phyloP scores from a whole-genome alignment of 2,888 invertebrate genomes.

The Pseudolycoriella hygida region DNA sequence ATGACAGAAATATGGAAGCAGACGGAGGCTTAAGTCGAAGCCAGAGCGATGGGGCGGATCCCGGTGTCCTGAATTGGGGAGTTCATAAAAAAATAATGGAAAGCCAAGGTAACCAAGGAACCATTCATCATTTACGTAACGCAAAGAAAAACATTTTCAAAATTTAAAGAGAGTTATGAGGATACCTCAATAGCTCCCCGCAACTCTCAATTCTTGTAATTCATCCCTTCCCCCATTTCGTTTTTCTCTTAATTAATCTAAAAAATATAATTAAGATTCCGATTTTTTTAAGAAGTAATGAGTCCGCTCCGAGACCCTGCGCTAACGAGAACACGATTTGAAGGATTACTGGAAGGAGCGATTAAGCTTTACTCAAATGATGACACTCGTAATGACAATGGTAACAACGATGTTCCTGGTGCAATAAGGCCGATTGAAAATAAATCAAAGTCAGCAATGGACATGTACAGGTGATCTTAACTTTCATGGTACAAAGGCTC shows the following conservation, averaged over 20 bases:
- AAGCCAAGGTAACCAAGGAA: constrained; percentile 29
- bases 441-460: constrained; percentile 26
- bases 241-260: too few relatives aligned
- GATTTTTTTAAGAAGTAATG: constrained; percentile 12
- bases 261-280: too few relatives aligned
- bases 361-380: constrained; percentile 26
- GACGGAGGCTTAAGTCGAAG: constrained; percentile 36
- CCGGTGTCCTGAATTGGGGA: constrained; percentile 72
- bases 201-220: too few relatives aligned
- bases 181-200: too few relatives aligned
- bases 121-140: too few relatives aligned
- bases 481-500: too few relatives aligned
- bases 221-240: too few relatives aligned
- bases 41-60: constrained; percentile 60
- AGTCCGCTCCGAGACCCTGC: constrained; percentile 25
- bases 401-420: constrained; percentile 11
- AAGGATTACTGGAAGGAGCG: constrained; percentile 28
- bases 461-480: constrained; percentile 16
- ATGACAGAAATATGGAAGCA: constrained; percentile 9
- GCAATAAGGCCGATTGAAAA: constrained; percentile 16
- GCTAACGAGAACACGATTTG: constrained; percentile 25
- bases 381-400: constrained; percentile 17
- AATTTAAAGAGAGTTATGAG: too few relatives aligned
- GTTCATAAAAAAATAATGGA: constrained; percentile 52
- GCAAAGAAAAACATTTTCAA: too few relatives aligned